These are phyloP conservation scores for Dryadula phaetusa DNA, from an alignment of 2,888 invertebrate species.

Conservation along the genomic window DNA sequence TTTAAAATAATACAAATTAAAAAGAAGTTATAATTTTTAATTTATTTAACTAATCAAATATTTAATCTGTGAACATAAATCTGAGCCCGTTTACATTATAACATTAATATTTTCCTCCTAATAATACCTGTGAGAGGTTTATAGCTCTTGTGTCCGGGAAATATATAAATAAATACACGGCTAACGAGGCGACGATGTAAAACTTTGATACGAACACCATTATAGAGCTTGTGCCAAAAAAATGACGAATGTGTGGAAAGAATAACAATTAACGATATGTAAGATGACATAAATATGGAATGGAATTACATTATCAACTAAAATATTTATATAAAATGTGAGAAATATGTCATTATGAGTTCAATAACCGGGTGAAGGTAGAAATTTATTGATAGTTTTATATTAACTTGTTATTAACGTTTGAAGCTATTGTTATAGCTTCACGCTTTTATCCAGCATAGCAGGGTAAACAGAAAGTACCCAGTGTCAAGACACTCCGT, in stretches of 20 bases:
- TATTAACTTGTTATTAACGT: no score
- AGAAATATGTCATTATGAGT: background rate
- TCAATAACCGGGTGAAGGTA: background rate
- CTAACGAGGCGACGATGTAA: constrained; percentile 33
- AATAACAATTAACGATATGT: constrained; percentile 7
- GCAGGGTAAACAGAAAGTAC: no score
- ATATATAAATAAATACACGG: constrained; percentile 32
- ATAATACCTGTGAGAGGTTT: constrained; percentile 35
- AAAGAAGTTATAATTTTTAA: no score
- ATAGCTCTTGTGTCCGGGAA: constrained; percentile 27
- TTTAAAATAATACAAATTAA: no score
- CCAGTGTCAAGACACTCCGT: no score
- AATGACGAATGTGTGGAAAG: constrained; percentile 9
- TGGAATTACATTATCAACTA: background rate
- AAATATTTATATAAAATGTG: background rate
- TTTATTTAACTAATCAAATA: background rate
- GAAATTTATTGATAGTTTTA: background rate
- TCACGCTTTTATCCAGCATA: no score
- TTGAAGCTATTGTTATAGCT: no score
- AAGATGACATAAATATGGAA: background rate
- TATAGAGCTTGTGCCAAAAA: constrained; percentile 16
- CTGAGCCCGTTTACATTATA: background rate
- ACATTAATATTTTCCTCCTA: constrained; percentile 2
- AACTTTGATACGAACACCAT: constrained; percentile 23
- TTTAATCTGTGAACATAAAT: background rate